Conservation (phyloP, 2,113 vertebrate genomes). For the Cinclus mexicanus region DNA sequence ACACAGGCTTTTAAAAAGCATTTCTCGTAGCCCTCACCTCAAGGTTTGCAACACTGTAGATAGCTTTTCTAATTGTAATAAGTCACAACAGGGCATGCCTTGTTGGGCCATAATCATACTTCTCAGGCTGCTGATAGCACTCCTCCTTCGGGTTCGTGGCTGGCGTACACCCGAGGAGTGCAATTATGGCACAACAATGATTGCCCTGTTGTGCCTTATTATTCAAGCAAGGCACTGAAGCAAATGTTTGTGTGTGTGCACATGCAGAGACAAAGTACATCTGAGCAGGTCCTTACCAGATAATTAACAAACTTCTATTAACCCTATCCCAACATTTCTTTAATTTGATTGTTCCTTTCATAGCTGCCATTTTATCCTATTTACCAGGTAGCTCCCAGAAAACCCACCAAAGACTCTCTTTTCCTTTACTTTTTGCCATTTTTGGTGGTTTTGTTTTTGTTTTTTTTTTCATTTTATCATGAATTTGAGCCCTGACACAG, state of each 20-base stretch:
- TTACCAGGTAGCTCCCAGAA: not conserved
- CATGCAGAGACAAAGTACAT: conserved; percentile 64
- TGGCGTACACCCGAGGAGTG: conserved; percentile 48
- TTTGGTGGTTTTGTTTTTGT: not conserved
- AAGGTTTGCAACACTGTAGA: conserved; percentile 7
- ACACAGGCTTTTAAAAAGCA: conserved; percentile 57
- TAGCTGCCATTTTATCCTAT: not conserved
- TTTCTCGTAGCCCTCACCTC: not conserved
- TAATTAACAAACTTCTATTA: conserved; percentile 57
- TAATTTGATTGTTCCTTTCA: not conserved
- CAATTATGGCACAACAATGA: conserved; percentile 62
- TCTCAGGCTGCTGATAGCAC: conserved; percentile 66
- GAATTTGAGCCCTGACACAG: not conserved
- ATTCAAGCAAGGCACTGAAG: conserved; percentile 49
- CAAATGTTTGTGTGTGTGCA: conserved; percentile 63
- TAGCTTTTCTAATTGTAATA: conserved; percentile 67
- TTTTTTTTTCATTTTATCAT: not conserved
- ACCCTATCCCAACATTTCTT: conserved; percentile 33
- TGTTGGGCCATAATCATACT: conserved; percentile 71
- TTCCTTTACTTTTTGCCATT: not conserved
- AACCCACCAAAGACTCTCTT: not conserved
- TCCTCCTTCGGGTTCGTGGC: conserved; percentile 30
- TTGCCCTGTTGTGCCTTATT: conserved; percentile 71
- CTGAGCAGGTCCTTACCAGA: conserved; percentile 53
- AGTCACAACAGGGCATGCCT: conserved; percentile 70